These are phyloP conservation scores for Eidolon helvum DNA, from an alignment of 2,113 vertebrate species.

Conservation along the genomic window DNA sequence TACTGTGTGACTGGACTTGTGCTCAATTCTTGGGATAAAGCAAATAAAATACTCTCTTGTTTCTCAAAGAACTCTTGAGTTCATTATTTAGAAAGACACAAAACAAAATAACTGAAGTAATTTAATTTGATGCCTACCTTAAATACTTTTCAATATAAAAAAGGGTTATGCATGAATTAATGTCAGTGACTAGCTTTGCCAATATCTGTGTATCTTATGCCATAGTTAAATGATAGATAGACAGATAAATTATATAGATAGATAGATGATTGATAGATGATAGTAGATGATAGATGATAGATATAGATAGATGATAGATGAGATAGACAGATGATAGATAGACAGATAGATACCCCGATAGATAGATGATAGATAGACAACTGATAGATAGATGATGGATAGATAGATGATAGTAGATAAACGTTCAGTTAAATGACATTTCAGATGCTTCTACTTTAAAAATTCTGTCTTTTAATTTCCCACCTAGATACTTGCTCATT, in stretches of 20 bases:
- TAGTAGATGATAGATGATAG: too few relatives aligned
- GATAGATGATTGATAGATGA: too few relatives aligned
- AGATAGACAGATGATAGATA: not conserved
- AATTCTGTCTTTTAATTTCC: not conserved
- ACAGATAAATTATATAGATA: not conserved
- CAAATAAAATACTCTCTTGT: not conserved
- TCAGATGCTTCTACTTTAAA: not conserved
- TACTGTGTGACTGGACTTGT: not conserved
- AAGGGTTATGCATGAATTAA: not conserved
- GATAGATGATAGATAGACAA: not conserved
- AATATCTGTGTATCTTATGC: not conserved
- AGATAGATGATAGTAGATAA: not conserved
- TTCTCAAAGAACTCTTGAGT: not conserved
- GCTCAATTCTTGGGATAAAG: not conserved
- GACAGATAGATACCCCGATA: not conserved
- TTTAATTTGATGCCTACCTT: not conserved
- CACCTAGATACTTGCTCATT: not conserved
- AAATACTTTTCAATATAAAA: not conserved
- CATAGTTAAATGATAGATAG: not conserved
- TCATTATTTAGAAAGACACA: not conserved
- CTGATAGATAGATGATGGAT: not conserved
- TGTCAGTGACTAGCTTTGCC: not conserved
- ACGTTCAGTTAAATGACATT: not conserved
- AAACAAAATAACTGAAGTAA: not conserved
- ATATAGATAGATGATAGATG: too few relatives aligned